phyloP scores from a whole-genome alignment of 2,888 invertebrate species.

The Gandaritis pyraliata region DNA sequence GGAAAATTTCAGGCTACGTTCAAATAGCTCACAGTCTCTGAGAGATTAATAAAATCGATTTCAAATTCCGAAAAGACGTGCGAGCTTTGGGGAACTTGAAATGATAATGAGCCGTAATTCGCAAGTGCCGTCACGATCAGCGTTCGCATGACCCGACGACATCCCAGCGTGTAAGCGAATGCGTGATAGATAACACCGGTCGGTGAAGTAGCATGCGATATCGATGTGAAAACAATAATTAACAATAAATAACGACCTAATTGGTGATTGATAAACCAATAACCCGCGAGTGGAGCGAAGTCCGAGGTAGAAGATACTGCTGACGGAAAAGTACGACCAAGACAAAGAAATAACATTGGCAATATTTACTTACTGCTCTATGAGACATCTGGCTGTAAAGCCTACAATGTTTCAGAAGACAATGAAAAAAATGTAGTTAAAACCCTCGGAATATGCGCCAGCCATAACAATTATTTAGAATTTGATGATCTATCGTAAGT shows the following conservation, averaged over 20 bases:
- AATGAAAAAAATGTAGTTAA: not conserved
- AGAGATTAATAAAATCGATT: slow-evolving; percentile 36
- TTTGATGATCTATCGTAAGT: not conserved
- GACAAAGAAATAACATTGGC: slow-evolving; percentile 4
- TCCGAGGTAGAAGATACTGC: slow-evolving; percentile 49
- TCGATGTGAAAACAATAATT: slow-evolving; percentile 56
- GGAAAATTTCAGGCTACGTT: slow-evolving; percentile 22
- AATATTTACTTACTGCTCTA: not conserved
- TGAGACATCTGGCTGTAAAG: not conserved
- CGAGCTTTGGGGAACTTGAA: slow-evolving; percentile 43
- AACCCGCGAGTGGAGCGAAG: slow-evolving; percentile 53
- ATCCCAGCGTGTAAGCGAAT: slow-evolving; percentile 46
- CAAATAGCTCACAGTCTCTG: slow-evolving; percentile 35
- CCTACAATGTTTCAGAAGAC: not conserved
- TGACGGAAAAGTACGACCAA: slow-evolving; percentile 41
- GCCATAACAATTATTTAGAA: not conserved
- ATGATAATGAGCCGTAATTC: slow-evolving; percentile 43
- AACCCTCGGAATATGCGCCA: not conserved
- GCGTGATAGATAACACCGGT: slow-evolving; percentile 64
- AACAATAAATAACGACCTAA: slow-evolving; percentile 68
- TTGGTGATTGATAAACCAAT: slow-evolving; percentile 63
- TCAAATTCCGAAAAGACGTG: slow-evolving; percentile 43
- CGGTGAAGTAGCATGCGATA: slow-evolving; percentile 50
- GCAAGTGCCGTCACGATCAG: slow-evolving; percentile 39
- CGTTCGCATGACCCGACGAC: slow-evolving; percentile 46